Evolutionary conservation across 2,888 invertebrate genomes (phyloP), one percentile per base, ranked within the genome.

Genomic region (Tenthredo amoena): DNA sequence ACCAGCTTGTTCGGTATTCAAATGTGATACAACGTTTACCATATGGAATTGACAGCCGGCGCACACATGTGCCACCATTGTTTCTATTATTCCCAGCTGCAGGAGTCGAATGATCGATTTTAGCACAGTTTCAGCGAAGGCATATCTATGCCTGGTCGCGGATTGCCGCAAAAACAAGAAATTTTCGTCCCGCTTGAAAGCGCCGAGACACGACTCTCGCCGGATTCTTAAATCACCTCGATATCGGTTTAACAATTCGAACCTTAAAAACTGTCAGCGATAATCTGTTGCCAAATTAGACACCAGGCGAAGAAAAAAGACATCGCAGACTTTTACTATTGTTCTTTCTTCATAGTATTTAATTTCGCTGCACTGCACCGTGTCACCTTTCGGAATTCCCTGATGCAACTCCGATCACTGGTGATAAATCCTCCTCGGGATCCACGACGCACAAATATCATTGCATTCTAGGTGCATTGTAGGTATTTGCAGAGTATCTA

Each of bases 61-160:
- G 2, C 47, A 10, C 62, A 62, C 26, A 12, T 62, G 62, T 26
- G 12, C 47, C 9, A 6, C 40, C 7, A 55, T 55, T 55, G 7
- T 10, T 55, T n/a, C 55, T n/a, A 55, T 55, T n/a, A 55, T 55
- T 55, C 7, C 55, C 55, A 55, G 55, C n/a, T n/a, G n/a, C 62
- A 62, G 12, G 6, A 10, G 10, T 26, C 68, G 68, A 68, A 68
- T 68, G 68, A 68, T 68, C 34, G 68, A 68, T 68, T 68, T 62
- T 1, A 26, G 31, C 26, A 34, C 18, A 34, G 34, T 34, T 68
- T 1, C n/a, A n/a, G 18, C 34, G 34, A 68, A 34, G 62, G 62
- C 26, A 26, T 2, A 12, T 26, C 12, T 15, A 34, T 12, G 34
- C 3, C 18, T 68, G 18, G 5, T 68, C 68, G 12, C 31, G 2